Conservation (phyloP, 2,888 invertebrate species). For the Drosophila kokeensis region DNA sequence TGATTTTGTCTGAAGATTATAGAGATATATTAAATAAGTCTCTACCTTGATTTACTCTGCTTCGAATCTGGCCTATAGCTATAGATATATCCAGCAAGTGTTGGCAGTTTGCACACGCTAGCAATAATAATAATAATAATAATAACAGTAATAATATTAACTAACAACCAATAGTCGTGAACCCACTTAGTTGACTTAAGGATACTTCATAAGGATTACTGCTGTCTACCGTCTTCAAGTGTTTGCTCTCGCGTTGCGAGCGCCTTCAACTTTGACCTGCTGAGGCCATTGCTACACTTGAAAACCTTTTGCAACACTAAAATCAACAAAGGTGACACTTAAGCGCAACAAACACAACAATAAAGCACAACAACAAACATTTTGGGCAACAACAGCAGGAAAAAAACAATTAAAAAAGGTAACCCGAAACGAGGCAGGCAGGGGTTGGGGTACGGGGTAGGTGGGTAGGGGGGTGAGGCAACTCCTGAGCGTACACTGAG, state of each 20-base stretch:
- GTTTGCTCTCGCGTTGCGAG: constrained; percentile 5
- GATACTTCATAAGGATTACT: background rate
- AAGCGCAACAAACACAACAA: constrained; percentile 31
- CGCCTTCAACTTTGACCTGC: constrained; percentile 56
- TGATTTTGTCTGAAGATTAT: background rate
- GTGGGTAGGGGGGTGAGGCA: constrained; percentile 1
- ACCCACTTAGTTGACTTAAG: background rate
- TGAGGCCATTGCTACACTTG: constrained; percentile 39
- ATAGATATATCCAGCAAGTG: background rate
- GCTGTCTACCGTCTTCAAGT: constrained; percentile 16
- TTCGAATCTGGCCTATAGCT: background rate
- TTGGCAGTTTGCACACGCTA: background rate
- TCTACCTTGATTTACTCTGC: background rate
- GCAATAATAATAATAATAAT: constrained; percentile 1
- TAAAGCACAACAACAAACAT: constrained; percentile 31
- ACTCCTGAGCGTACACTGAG: constrained; percentile 48
- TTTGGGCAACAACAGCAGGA: constrained; percentile 37
- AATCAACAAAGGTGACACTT: constrained; percentile 59
- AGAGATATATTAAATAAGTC: background rate
- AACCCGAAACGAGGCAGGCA: constrained; percentile 52
- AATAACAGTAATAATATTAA: background rate
- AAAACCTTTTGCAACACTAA: constrained; percentile 43
- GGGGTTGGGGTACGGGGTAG: background rate
- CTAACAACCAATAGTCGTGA: background rate
- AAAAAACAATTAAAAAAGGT: constrained; percentile 67